A percentile compares a stretch with the other conserved stretches of the same genome.
Evolutionary conservation across 2,888 invertebrate genomes (phyloP).

Genomic region (Cryptocephalus primarius): DNA sequence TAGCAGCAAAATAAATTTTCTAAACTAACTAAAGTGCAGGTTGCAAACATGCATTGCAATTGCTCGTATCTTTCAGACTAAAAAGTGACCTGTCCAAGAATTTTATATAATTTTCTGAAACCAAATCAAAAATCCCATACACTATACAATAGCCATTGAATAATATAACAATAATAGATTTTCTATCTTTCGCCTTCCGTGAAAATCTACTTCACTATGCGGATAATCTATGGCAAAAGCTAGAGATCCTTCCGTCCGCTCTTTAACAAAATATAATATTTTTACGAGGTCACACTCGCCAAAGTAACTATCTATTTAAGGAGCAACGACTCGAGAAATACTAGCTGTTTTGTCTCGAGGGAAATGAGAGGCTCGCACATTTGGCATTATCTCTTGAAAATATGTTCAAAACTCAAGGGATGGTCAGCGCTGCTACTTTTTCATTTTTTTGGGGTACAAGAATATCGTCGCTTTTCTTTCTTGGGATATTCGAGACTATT

Average conservation of each 20-base stretch:
- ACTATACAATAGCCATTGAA: no score
- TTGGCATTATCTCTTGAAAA: constrained; percentile 30
- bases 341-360: constrained; percentile 30
- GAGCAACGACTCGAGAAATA: constrained; percentile 28
- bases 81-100: no score
- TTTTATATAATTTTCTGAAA: no score
- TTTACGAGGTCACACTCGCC: constrained; percentile 30
- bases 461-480: constrained; percentile 11
- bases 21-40: no score
- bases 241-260: background rate
- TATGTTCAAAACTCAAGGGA: constrained; percentile 28
- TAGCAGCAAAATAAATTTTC: no score
- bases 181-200: no score
- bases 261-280: constrained; percentile 28
- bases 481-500: background rate
- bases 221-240: no score
- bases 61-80: no score
- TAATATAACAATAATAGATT: no score
- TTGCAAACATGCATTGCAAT: no score
- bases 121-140: no score
- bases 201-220: no score
- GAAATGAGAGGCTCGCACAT: constrained; percentile 32
- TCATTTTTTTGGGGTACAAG: constrained; percentile 12
- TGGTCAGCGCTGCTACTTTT: constrained; percentile 25
- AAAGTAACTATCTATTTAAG: constrained; percentile 31